Base-by-base conservation (phyloP, 2,888 invertebrate genomes). In the Rhaphigaster nebulosa region DNA sequence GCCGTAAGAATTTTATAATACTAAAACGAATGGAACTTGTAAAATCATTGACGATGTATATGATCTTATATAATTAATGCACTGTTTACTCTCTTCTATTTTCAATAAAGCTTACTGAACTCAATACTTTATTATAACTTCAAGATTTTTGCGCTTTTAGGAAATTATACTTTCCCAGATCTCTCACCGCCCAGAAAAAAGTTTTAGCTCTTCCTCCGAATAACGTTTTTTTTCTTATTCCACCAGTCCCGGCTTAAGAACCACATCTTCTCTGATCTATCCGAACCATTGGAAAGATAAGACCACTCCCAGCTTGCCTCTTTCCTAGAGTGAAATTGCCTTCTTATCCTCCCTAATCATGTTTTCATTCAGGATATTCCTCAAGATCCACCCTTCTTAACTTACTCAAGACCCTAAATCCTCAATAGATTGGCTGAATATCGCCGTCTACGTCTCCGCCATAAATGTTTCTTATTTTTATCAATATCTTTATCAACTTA, bases 301-400 rank as follows among this genome's bases (percentile, higher is more conserved):
- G 18, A 38, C 8, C 18, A 76, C 34, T 10, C 34, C 70, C 38
- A 23, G 1, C 34, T 20, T 23, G 0, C 15, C 15, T 18, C 70
- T 29, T 38, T 38, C 38, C 38, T 38, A 76, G 38, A 23, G 20
- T n/a, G 20, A 38, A 38, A 76, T 76, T 76, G 65, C 29, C 34
- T 76, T 38, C 70, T 76, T 34, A 76, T 76, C 70, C 70, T 20
- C 38, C 70, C 20, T 76, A 38, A 76, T 76, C 38, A 76, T 76
- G 70, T 38, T 76, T 76, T 38, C 38, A 34, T 76, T 76, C 18
- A 4, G 29, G 65, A 65, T 65, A 65, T 34, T 65, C 70, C 70
- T 20, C 34, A 29, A 20, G 38, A 76, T 76, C 70, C 20, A 23
- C 23, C 20, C 34, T 76, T 4, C 65, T 65, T 29, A 29, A 65